Base-by-base conservation (phyloP, 2,888 invertebrate species). In the Crematogaster levior region DNA sequence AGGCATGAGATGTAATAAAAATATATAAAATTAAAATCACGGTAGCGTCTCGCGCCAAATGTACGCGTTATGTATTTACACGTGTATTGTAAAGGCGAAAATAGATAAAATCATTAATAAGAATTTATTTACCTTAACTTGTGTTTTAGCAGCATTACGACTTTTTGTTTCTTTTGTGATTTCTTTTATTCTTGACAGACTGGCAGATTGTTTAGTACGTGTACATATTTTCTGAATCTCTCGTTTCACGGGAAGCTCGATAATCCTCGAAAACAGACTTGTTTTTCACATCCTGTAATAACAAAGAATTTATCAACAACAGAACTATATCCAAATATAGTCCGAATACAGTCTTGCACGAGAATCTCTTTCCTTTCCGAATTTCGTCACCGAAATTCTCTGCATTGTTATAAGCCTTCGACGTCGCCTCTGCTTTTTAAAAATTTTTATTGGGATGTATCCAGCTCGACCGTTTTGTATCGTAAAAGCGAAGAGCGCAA, bases 261-360 rank as follows among this genome's bases (percentile, higher is more conserved):
- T 7, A 21, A 72, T 72, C 21, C 10, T 21, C 21, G 24, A 63
- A 24, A 48, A 34, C 18, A 27, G n/a, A 0, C 5, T 65, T 37
- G 10, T 51, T 63, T 63, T 75, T 27, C 18, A 7, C 18, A 37
- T 18, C 6, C 7, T 9, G 1, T 30, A 53, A 27, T 40, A 40
- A 66, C n/a, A 65, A 5, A 24, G 48, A 48, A 24, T 75, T 65
- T 37, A 30, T 74, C 65, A 12, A 10, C 34, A 61, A 74, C 34
- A 10, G 18, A 24, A 21, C 24, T 46, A 48, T 51, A 48, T 61
- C 1, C 12, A 24, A 34, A 60, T 21, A 15, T 60, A 37, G 63
- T 63, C 18, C 24, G 24, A 18, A 60, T 9, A 18, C 18, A 21
- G 15, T 51, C 9, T 51, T 30, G 12, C 56, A 40, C 21, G 43